Conservation (phyloP, 2,797 vertebrate species). For the Cuculus canorus region DNA sequence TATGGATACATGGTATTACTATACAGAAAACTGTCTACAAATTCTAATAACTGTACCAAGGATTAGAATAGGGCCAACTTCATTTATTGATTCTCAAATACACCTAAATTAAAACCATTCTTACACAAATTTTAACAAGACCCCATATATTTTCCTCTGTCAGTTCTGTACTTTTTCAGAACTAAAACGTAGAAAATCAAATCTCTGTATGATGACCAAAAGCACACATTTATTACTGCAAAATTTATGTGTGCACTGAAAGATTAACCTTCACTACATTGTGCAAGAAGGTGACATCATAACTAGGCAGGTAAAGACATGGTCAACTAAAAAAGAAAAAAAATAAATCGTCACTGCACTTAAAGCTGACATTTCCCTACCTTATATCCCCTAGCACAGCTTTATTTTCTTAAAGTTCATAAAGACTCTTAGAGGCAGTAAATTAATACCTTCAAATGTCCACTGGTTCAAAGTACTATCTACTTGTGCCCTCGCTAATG, state of each 20-base stretch:
- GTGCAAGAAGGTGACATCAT: conserved; percentile 49
- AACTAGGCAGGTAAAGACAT: conserved; percentile 65
- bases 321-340: conserved; percentile 46
- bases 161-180: background rate
- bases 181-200: conserved; percentile 1
- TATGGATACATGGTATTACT: background rate
- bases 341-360: conserved; percentile 27
- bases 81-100: background rate
- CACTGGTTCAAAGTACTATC: conserved; percentile 43
- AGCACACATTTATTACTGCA: background rate
- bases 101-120: conserved; percentile 24
- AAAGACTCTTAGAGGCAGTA: conserved; percentile 75
- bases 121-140: background rate
- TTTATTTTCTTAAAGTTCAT: conserved; percentile 78
- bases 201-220: conserved; percentile 2
- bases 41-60: background rate
- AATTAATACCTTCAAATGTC: conserved; percentile 75
- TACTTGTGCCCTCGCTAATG: conserved; percentile 51
- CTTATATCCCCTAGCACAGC: conserved; percentile 60
- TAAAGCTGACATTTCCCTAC: conserved; percentile 71
- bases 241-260: conserved; percentile 35
- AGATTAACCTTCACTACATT: conserved; percentile 55
- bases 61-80: background rate
- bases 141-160: background rate
- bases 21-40: background rate